phyloP scores from a whole-genome alignment of 2,797 vertebrate genomes.

The Numenius phaeopus region DNA sequence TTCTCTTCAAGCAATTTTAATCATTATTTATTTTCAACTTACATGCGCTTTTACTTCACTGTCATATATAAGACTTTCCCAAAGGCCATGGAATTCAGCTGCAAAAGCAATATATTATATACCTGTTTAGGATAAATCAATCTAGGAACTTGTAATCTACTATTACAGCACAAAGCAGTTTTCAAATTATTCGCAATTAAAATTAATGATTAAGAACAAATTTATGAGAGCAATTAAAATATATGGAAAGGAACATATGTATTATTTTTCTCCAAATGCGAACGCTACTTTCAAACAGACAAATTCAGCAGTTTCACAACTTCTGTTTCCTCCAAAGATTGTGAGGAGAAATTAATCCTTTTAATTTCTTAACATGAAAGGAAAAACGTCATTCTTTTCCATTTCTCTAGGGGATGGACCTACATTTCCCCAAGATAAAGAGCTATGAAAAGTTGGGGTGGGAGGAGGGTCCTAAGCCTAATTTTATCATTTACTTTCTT shows the following conservation, averaged over 20 bases:
- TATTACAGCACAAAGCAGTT: neutral
- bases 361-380: neutral
- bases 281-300: neutral
- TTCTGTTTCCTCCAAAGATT: neutral
- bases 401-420: neutral
- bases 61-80: slow-evolving; percentile 97
- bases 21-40: slow-evolving; percentile 46
- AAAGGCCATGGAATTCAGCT: slow-evolving; percentile 96
- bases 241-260: neutral
- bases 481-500: neutral
- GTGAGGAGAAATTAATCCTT: neutral
- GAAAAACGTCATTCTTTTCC: neutral
- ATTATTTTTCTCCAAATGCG: neutral
- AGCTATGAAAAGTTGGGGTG: neutral
- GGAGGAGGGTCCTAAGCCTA: neutral
- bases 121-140: neutral
- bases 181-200: neutral
- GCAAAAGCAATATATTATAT: slow-evolving; percentile 53
- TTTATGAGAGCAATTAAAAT: neutral
- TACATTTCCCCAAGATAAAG: neutral
- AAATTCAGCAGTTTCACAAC: neutral
- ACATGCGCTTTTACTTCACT: slow-evolving; percentile 93
- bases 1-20: neutral
- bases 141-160: neutral
- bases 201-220: neutral